These are phyloP conservation scores for Sebastes iracundus DNA, from an alignment of 2,797 vertebrate species.

Conservation along the genomic window DNA sequence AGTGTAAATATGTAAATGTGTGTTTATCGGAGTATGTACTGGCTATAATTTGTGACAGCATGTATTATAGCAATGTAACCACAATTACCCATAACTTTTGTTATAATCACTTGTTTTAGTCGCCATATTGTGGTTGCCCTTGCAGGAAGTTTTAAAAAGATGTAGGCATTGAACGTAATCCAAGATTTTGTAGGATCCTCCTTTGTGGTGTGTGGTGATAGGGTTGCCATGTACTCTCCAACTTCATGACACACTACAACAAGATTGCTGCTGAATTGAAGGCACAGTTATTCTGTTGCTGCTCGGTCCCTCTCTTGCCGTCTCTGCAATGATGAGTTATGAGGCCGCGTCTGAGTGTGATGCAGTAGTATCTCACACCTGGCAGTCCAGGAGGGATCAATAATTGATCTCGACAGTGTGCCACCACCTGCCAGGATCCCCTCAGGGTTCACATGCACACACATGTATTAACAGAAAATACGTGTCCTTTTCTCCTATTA, in stretches of 20 bases:
- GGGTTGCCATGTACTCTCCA: background rate
- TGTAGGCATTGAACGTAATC: background rate
- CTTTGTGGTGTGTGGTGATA: background rate
- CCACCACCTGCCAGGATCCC: conserved; percentile 47
- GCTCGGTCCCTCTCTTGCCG: conserved; percentile 1
- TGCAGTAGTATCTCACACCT: conserved; percentile 52
- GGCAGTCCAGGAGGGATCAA: conserved; percentile 56
- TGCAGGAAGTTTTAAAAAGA: background rate
- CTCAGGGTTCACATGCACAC: conserved; percentile 6
- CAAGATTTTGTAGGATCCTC: background rate
- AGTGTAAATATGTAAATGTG: background rate
- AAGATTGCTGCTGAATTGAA: background rate
- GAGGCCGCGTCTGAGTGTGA: conserved; percentile 42
- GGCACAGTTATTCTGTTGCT: background rate
- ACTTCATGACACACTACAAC: background rate
- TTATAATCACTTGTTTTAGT: background rate
- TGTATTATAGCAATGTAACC: background rate
- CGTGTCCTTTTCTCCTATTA: background rate
- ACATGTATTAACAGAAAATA: conserved; percentile 1
- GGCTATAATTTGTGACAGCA: background rate
- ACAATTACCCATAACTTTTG: background rate
- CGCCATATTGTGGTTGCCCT: background rate
- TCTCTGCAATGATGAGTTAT: conserved; percentile 45
- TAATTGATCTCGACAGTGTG: conserved; percentile 70
- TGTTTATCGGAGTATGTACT: background rate